Evolutionary conservation across 2,113 vertebrate genomes (phyloP), one percentile per base, ranked within the genome.

Genomic region (Neodontobutis hainanensis): DNA sequence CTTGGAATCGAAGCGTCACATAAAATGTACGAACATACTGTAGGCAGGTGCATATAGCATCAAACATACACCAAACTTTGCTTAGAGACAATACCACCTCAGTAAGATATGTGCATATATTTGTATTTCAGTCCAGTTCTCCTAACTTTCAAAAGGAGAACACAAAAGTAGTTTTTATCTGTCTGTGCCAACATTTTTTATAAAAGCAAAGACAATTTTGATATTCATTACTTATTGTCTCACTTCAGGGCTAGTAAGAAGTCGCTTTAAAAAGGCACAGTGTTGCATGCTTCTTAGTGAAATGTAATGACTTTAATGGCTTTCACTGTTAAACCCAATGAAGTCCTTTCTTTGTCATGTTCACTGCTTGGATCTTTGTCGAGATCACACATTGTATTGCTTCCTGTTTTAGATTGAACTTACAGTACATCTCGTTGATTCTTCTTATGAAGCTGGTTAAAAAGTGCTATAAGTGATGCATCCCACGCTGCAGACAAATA

Each of bases 1-100:
- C 95, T 98, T 96, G 78, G 85, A 90, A 89, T 84, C 82, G 93
- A 93, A 93, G 94, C 94, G 95, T 91, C 85, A 90, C 92, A 87
- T 91, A 79, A 90, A 84, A 67, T 87, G 79, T 91, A 61, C 86
- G 88, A 88, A 84, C 83, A 88, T 80, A 66, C 63, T 27, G 19
- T 27, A 88, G 85, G 75, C 87, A 84, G 82, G 90, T 93, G 92
- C 86, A 90, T 85, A 87, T 77, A 79, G 89, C 82, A 80, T 65
- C n/a, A 66, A 81, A 80, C 72, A 51, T 46, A 80, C 74, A 67
- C 67, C 74, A 68, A 61, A 74, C 44, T 36, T 64, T 57, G 49
- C 59, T 58, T 81, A 80, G 85, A 83, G 88, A 87, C 85, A 80
- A 71, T 84, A 88, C 83, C 83, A 75, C 92, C 92, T 91, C 85